These are phyloP conservation scores for Cinclus cinclus DNA, from an alignment of 2,113 vertebrate genomes.

Conservation along the genomic window DNA sequence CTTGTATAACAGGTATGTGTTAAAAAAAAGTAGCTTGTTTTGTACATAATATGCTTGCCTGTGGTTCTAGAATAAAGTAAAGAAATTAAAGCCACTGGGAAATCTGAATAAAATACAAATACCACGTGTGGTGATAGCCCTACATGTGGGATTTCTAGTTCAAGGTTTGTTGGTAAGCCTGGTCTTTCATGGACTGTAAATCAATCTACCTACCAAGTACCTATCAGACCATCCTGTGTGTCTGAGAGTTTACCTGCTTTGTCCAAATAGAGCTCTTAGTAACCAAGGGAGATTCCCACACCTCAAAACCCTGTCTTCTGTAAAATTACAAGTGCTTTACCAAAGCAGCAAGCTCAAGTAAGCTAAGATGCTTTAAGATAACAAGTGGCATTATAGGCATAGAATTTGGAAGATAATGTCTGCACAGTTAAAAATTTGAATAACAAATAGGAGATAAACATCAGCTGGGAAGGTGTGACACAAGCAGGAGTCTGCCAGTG, in stretches of 20 bases:
- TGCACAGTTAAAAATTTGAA: not conserved
- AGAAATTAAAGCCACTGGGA: not conserved
- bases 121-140: not conserved
- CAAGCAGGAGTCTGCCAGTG: not conserved
- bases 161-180: not conserved
- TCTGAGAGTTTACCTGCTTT: not conserved
- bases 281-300: not conserved
- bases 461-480: not conserved
- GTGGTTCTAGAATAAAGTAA: not conserved
- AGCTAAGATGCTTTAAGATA: not conserved
- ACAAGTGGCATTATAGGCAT: not conserved
- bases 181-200: not conserved
- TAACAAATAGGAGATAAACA: not conserved
- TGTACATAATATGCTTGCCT: not conserved
- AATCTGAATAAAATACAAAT: not conserved
- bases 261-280: not conserved
- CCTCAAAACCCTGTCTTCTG: not conserved
- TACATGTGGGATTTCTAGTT: not conserved
- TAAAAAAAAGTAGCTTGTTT: not conserved
- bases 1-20: not conserved
- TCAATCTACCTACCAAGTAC: not conserved
- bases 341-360: not conserved
- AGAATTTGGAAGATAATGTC: not conserved
- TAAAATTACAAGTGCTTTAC: not conserved
- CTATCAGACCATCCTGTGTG: not conserved